Base-by-base conservation (phyloP, 2,113 vertebrate species). In the Rhinopomastus cyanomelas region DNA sequence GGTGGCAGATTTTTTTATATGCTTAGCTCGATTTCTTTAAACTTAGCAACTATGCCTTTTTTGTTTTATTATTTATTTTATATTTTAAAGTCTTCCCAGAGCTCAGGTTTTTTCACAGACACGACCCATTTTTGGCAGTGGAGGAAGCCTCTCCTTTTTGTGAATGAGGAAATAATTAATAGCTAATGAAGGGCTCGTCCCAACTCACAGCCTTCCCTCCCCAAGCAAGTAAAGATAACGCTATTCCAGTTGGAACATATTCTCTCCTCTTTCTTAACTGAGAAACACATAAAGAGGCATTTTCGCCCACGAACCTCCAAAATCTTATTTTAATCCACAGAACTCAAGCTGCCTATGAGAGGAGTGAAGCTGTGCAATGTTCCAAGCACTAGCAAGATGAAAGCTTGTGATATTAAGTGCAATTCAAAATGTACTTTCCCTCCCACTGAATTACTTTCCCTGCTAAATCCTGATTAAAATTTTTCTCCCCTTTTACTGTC, bases 11-110 rank as follows among this genome's bases (percentile, higher is more conserved):
- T 94, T 96, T 95, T 89, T 49, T 67, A 48, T 92, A 34, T 91
- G 91, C 84, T 90, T 94, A 95, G 93, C 81, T 91, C 92, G 79
- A 76, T 95, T 84, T 94, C 88, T 96, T 96, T 85, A 94, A 96
- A 92, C 69, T 84, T 95, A 95, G 91, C 81, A 83, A 57, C 44
- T 8, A 9, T 71, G 73, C 7, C 27, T 18, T 34, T 52, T 71
- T 27, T 37, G 27, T 56, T n/a, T 73, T 27, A 37, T n/a, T 29
- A 29, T 26, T 80, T 87, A 14, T 44, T 92, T 61, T n/a, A 8
- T 39, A 62, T 73, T 62, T 46, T 36, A 1, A 25, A 57, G 67
- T 81, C 89, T 92, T 87, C 51, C 67, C 77, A 52, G 46, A 75
- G 56, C 65, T 83, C 65, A 42, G 42, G 17, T 87, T 92, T 90